Conservation (phyloP, 1,140 invertebrate genomes). For the Megalonaias nervosa region DNA sequence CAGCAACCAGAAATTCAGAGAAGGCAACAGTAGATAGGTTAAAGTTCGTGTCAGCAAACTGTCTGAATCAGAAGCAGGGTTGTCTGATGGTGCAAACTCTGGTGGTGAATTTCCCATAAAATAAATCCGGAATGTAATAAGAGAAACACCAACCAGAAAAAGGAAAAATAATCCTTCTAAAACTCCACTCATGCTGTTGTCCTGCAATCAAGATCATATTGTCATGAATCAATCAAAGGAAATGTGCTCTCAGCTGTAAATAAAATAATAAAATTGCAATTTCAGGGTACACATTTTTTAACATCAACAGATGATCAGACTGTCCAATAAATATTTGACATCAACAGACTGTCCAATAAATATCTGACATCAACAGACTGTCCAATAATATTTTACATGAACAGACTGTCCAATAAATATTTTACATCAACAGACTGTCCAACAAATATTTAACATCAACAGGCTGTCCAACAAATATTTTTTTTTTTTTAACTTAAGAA, state of each 20-base stretch:
- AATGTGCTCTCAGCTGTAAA: not conserved
- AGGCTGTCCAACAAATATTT: too few species aligned
- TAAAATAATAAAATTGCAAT: not conserved
- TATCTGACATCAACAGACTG: too few species aligned
- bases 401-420: too few species aligned
- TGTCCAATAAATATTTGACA: too few species aligned
- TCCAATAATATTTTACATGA: too few species aligned
- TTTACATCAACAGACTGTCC: too few species aligned
- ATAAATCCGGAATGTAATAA: conserved; percentile 82
- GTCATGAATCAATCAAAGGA: conserved; percentile 35
- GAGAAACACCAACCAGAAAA: conserved; percentile 82
- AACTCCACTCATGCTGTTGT: conserved; percentile 71
- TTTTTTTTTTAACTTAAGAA: too few species aligned
- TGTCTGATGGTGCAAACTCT: conserved; percentile 88
- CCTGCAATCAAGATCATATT: too few species aligned
- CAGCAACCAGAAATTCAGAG: conserved; percentile 91
- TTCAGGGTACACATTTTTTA: too few species aligned
- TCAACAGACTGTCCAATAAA: too few species aligned
- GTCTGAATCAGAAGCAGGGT: conserved; percentile 77
- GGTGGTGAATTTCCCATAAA: conserved; percentile 97
- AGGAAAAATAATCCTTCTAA: conserved; percentile 82
- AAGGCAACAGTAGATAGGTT: conserved; percentile 92
- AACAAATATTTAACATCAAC: too few species aligned
- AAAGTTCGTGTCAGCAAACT: conserved; percentile 83
- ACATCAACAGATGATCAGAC: too few species aligned